These are phyloP conservation scores for Baryphthengus martii DNA, from an alignment of 2,113 vertebrate genomes.

Conservation along the genomic window DNA sequence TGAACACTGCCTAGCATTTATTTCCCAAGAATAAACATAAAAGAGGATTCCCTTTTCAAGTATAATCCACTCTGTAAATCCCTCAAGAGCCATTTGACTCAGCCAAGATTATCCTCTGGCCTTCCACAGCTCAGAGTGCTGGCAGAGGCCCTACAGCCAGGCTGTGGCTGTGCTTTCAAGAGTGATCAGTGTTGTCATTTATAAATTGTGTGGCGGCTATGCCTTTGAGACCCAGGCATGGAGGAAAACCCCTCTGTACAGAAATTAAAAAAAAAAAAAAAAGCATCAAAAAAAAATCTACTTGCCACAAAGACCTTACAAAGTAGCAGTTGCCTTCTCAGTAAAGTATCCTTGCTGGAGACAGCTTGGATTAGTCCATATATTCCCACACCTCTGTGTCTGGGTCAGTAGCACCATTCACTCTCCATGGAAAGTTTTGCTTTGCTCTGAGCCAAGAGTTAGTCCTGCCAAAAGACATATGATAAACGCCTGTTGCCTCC, in stretches of 20 bases:
- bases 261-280: background rate
- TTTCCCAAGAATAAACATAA: constrained; percentile 28
- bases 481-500: constrained; percentile 42
- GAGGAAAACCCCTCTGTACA: background rate
- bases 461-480: constrained; percentile 50
- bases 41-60: constrained; percentile 61
- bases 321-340: constrained; percentile 17
- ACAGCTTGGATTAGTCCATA: constrained; percentile 37
- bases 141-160: constrained; percentile 1
- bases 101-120: constrained; percentile 37
- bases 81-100: constrained; percentile 52
- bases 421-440: constrained; percentile 54
- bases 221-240: background rate
- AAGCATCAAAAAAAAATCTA: accelerated
- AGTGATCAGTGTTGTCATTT: constrained; percentile 2
- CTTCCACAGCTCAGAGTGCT: constrained; percentile 22
- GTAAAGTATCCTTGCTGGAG: constrained; percentile 28
- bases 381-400: constrained; percentile 56
- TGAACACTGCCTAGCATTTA: background rate
- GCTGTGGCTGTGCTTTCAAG: constrained; percentile 1
- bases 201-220: background rate
- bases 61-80: constrained; percentile 48
- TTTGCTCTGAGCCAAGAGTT: constrained; percentile 27
- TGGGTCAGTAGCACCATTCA: constrained; percentile 59
- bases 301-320: background rate